Base-by-base conservation (phyloP, 1,140 invertebrate species). In the Lepidurus apus region DNA sequence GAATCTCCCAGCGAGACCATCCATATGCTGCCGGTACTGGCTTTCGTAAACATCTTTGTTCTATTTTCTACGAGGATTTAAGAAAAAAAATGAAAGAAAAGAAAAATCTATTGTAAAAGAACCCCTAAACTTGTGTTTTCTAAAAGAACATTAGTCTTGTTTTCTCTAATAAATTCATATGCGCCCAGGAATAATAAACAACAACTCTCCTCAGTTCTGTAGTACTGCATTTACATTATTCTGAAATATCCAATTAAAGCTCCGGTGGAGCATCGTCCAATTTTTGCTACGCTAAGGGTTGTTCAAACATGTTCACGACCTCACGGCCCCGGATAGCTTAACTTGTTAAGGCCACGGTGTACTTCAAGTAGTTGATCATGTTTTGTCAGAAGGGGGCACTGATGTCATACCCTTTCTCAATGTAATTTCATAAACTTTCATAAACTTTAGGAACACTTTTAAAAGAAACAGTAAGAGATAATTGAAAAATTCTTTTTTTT, bases 1-100 rank as follows among this genome's bases (percentile, higher is more conserved):
- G 53, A 65, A 65, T 65, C 53, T 65, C 53, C 53, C 53, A 65
- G 53, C 53, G 53, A 65, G 53, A n/a, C 53, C 53, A 65, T 65
- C 53, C 53, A 65, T 65, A 65, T 65, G 53, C 53, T 65, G 53
- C 53, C 53, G 53, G 53, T 65, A 65, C 53, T 65, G 53, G 53
- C 53, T 65, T 65, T 21, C 53, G 21, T n/a, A 65, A 65, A 65
- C 13, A n/a, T 7, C 13, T 65, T 13, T 11, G 53, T 17, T 13
- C 17, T 7, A 17, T 65, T 65, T 65, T 21, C 53, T 21, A 65
- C 21, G 13, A 13, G 53, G 17, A 65, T 47, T 7, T 11, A 47
- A 47, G 17, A 11, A 47, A 47, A 17, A 10, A 65, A 65, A 65
- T 10, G 7, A n/a, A 65, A 65, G 21, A n/a, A 65, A 65, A 65